These are phyloP conservation scores for Caenorhabditis sinica DNA, from an alignment of 2,888 invertebrate genomes.

Conservation along the genomic window DNA sequence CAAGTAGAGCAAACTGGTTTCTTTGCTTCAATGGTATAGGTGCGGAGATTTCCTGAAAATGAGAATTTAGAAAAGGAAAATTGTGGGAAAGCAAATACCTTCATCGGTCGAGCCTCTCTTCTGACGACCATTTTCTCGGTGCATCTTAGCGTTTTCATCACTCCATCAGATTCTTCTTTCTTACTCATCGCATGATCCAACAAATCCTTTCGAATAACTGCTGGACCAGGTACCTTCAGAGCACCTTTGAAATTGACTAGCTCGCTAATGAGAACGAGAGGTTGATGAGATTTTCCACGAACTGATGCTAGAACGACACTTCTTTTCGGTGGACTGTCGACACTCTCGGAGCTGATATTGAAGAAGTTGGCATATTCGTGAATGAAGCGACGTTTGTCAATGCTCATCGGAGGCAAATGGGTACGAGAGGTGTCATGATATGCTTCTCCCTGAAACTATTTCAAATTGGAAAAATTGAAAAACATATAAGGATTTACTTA, in stretches of 20 bases:
- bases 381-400: conserved; percentile 86
- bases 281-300: conserved; percentile 73
- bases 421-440: conserved; percentile 41
- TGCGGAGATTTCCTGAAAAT: conserved; percentile 46
- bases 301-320: conserved; percentile 88
- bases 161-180: conserved; percentile 56
- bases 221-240: conserved; percentile 64
- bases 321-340: conserved; percentile 95
- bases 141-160: conserved; percentile 58
- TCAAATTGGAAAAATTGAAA: not conserved
- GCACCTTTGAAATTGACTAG: conserved; percentile 72
- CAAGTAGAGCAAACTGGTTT: conserved; percentile 62
- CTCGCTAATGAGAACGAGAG: conserved; percentile 69
- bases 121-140: conserved; percentile 65
- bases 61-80: not conserved
- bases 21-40: conserved; percentile 58
- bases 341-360: conserved; percentile 94
- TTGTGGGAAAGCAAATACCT: not conserved
- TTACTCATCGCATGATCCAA: conserved; percentile 64
- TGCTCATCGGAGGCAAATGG: conserved; percentile 70
- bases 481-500: conserved; percentile 17
- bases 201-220: conserved; percentile 62
- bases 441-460: conserved; percentile 43
- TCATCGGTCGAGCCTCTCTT: conserved; percentile 55
- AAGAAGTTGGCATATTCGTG: conserved; percentile 97